Conservation (phyloP, 1,140 invertebrate species). For the Coboldia fuscipes region DNA sequence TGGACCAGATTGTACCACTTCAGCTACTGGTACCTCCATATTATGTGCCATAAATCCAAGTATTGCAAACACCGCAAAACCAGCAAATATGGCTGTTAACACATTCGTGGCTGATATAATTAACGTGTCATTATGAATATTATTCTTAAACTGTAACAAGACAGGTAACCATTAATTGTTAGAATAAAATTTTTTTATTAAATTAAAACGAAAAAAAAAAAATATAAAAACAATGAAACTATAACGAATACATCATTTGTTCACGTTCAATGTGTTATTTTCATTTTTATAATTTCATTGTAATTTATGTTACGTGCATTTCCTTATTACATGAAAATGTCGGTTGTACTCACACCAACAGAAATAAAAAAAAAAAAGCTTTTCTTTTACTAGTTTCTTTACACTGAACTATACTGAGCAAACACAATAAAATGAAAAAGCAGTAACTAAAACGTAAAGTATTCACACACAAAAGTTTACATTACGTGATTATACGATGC, state of each 20-base stretch:
- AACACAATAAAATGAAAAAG: no score
- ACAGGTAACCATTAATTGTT: neutral
- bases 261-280: neutral
- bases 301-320: no score
- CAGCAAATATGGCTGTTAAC: slow-evolving; percentile 47
- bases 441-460: no score
- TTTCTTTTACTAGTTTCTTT: slow-evolving; percentile 2
- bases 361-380: neutral
- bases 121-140: slow-evolving; percentile 37
- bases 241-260: neutral
- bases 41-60: slow-evolving; percentile 49
- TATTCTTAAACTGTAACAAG: slow-evolving; percentile 26
- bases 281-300: no score
- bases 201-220: no score
- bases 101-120: slow-evolving; percentile 49
- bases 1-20: slow-evolving; percentile 22
- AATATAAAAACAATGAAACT: neutral
- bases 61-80: slow-evolving; percentile 58
- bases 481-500: slow-evolving; percentile 51
- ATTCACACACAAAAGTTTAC: no score
- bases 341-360: no score
- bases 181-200: no score
- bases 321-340: no score
- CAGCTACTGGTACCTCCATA: slow-evolving; percentile 35
- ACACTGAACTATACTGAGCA: slow-evolving; percentile 2